Evolutionary conservation across 2,113 vertebrate species (phyloP), one percentile per base, ranked within the genome.

Genomic region (Chaetura pelagica): DNA sequence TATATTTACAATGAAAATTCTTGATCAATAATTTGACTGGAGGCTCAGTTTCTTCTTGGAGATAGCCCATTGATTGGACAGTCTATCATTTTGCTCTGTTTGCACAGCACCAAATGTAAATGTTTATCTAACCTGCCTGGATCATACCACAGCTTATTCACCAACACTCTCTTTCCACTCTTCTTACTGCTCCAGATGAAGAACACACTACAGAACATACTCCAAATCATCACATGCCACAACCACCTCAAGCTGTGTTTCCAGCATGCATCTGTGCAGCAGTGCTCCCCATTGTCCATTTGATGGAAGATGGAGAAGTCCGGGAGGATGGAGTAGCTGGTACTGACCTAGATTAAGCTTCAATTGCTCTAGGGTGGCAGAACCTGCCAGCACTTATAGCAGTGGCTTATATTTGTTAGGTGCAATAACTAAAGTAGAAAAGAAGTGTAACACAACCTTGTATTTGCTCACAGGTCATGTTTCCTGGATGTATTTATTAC

Each of bases 211-310:
- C 99, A 0, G 99, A 99, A 78, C 99, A 99, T 96, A 99, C 99
- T 1, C 99, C 99, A 18, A 99, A 99, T 52, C 99, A 99, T 78
- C 99, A 99, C 17, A 98, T 99, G 93, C 97, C 99, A 24, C 99
- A 99, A 38, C 99, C 99, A 1, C 99, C 99, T 2, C 99, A 99
- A 90, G 99, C 99, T 9, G 99, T 99, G 64, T 99, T 99, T 97
- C 99, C 99, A 97, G 99, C 99, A 3, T 99, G 99, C 97, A 99
- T 99, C 94, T 99, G 99, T 97, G 99, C 99, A 23, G 99, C 99
- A 1, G 99, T 99, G 48, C 98, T 99, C 19, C 99, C 99, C 20
- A 99, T 99, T 49, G 99, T 99, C 83, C 99, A 99, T 85, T 97
- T 99, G 73, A 99, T 99, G 99, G 99, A 99, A 96, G 99, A 99